These are phyloP conservation scores for Poecilia velifera DNA, from an alignment of 2,797 vertebrate species.

Conservation along the genomic window DNA sequence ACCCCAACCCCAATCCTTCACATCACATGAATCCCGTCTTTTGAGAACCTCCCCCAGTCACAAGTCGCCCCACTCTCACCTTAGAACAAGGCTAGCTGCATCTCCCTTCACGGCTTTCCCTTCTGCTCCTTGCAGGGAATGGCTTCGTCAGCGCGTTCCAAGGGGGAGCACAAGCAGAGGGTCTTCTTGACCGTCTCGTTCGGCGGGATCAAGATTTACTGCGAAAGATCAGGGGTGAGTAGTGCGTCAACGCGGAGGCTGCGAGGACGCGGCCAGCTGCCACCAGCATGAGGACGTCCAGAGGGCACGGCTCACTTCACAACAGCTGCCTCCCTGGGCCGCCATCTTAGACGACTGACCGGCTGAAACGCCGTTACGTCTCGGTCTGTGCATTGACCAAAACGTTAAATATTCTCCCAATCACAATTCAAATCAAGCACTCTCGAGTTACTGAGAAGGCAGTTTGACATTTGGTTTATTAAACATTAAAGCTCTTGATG, in stretches of 20 bases:
- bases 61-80: constrained; percentile 40
- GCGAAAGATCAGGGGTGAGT: constrained; percentile 98
- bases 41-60: constrained; percentile 13
- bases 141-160: constrained; percentile 93
- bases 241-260: constrained; percentile 39
- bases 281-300: constrained; percentile 56
- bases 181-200: constrained; percentile 98
- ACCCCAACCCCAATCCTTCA: constrained; percentile 14
- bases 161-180: constrained; percentile 98
- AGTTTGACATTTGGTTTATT: constrained; percentile 34
- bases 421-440: constrained; percentile 2
- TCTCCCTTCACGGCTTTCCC: constrained; percentile 56
- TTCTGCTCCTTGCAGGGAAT: constrained; percentile 86
- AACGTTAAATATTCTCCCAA: constrained; percentile 9
- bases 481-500: constrained; percentile 38
- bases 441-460: constrained; percentile 6
- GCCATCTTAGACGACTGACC: constrained; percentile 56
- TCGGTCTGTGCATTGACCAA: not conserved
- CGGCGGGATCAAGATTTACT: constrained; percentile 98
- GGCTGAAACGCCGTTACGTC: not conserved
- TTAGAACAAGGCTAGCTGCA: constrained; percentile 35
- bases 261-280: constrained; percentile 58
- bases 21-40: not conserved
- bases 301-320: constrained; percentile 63
- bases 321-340: constrained; percentile 45